Evolutionary conservation across 2,888 invertebrate genomes (phyloP), one percentile per base, ranked within the genome.

Genomic region (Autographa pulchrina): DNA sequence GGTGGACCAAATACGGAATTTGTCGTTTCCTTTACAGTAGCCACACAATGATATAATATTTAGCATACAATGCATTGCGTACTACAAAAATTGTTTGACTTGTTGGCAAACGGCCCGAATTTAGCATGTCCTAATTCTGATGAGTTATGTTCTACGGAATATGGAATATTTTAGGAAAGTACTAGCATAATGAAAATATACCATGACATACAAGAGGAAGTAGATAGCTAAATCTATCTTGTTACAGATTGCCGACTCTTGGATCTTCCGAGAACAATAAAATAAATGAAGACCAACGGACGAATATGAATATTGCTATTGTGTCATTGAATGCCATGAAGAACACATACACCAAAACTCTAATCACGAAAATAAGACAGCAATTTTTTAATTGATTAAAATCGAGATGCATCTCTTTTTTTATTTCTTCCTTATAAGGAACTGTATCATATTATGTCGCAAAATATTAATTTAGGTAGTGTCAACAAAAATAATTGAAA

Each of bases 21-120:
- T 59, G 68, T 61, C 38, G 65, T 72, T 80, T 74, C 83, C 80
- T 84, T 79, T 72, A 32, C n/a, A 41, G 71, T 60, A 71, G 72
- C 72, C 66, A 66, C 71, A 78, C 75, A 78, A 82, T 79, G 70
- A 77, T 70, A 68, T 68, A 72, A 68, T 70, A 63, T 67, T 85
- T 85, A 78, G 73, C 85, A 85, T 83, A 84, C 84, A 85, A 85
- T 85, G 72, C 63, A 43, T 64, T 65, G 65, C 70, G 52, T 69
- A 64, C 43, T 48, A 32, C 31, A 59, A 20, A 32, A 43, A 41
- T 60, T 72, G 68, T 60, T 72, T 13, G 48, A 62, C 52, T 16
- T 48, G 13, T 66, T 78, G 78, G 78, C 80, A 66, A 68, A 32
- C 38, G 31, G 62, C 72, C 65, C 64, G 20, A 72, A 68, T 65